Conservation (phyloP, 2,797 vertebrate species). For the Notamacropus eugenii region DNA sequence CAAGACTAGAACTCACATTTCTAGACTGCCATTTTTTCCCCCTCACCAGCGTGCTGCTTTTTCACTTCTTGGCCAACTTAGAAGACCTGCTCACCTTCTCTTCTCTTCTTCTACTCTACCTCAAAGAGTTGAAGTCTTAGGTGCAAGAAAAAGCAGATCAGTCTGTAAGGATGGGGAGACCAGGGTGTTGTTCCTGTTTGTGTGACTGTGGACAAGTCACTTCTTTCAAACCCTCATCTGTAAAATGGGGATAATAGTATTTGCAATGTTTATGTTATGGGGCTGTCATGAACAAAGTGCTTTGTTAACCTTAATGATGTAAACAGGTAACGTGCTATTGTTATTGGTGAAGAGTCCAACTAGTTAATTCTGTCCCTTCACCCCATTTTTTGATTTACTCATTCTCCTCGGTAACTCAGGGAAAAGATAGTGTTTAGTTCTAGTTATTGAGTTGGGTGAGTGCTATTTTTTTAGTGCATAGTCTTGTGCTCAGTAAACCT, state of each 20-base stretch:
- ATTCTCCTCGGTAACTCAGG: background rate
- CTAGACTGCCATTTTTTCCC: background rate
- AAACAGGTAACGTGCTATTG: background rate
- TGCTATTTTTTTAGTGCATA: background rate
- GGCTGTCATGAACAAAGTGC: background rate
- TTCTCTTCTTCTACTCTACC: background rate
- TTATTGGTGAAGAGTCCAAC: background rate
- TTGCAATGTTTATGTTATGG: background rate
- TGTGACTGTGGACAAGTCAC: background rate
- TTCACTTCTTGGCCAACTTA: background rate
- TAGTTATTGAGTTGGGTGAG: background rate
- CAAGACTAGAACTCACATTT: background rate
- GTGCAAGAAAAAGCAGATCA: background rate
- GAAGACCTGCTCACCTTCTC: background rate
- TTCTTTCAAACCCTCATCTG: background rate
- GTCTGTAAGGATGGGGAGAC: background rate
- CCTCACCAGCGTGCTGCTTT: background rate
- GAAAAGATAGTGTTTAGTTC: background rate
- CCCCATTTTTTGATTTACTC: background rate
- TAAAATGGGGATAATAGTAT: background rate
- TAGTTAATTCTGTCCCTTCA: background rate
- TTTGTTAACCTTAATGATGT: background rate
- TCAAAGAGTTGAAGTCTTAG: background rate
- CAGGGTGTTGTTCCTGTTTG: background rate
- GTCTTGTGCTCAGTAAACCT: background rate